Base-by-base conservation (phyloP, 2,888 invertebrate species). In the Argyresthia goedartella region DNA sequence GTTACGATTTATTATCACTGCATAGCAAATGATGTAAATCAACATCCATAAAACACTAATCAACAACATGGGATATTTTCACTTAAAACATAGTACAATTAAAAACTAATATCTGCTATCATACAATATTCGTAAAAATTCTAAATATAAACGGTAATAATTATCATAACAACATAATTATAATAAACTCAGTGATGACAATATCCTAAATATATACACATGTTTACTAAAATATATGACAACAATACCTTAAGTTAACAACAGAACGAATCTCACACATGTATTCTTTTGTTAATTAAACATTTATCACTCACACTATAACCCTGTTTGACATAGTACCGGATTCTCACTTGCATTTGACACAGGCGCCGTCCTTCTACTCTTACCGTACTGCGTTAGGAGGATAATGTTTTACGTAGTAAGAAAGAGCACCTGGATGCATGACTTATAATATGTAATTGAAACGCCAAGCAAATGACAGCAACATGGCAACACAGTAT, bases 31-130 rank as follows among this genome's bases (percentile, higher is more conserved):
- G 82, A 82, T 84, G 77, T 80, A 81, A 81, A 77, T 81, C 79
- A 85, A 85, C 85, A 81, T 84, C 84, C 82, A 85, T 85, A 77
- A 71, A 81, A 84, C 69, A 86, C 84, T 85, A 85, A 85, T 82
- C 78, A 86, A 86, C 85, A 85, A 84, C 85, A 85, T 80, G 81
- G n/a, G 81, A 85, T 85, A 77, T 74, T 70, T 73, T 78, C 65
- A 69, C 74, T 76, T 82, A 81, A 69, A 69, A 64, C 71, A 34
- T 25, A 41, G 72, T 70, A 74, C 68, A 74, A 71, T 73, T 69
- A 71, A 70, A 73, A 73, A 64, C 71, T 74, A 75, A 65, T 65
- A 52, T 67, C 68, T 67, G 70, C 64, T 67, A 68, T 71, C 59
- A 54, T 53, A 52, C 56, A 56, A 51, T 25, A 25, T 52, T 52